A percentile compares a stretch with the other conserved stretches of the same genome.
Evolutionary conservation across 2,888 invertebrate genomes (phyloP).

Genomic region (Bibio marci): DNA sequence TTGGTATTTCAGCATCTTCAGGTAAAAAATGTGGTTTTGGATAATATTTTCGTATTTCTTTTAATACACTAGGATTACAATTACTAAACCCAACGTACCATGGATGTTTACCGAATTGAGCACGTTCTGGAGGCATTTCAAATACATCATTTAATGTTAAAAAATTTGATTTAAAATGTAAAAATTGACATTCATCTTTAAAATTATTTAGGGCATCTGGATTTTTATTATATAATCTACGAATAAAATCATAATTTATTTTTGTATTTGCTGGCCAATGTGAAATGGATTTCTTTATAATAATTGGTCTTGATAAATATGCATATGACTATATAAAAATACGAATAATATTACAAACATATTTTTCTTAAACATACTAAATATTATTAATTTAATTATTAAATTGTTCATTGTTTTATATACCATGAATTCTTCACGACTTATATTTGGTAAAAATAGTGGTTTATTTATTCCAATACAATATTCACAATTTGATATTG

Average conservation of each 20-base stretch:
- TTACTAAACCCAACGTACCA: constrained; percentile 93
- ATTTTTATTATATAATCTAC: constrained; percentile 46
- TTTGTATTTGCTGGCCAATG: constrained; percentile 60
- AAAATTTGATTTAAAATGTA: constrained; percentile 71
- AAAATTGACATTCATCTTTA: constrained; percentile 70
- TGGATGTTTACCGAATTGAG: constrained; percentile 44
- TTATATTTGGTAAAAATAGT: constrained; percentile 47
- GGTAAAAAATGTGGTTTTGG: constrained; percentile 72
- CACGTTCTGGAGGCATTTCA: constrained; percentile 48
- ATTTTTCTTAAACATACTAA: not conserved
- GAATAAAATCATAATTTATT: constrained; percentile 50
- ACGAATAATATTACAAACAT: not conserved
- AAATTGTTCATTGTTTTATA: not conserved
- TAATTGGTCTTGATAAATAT: constrained; percentile 62
- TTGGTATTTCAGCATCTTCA: constrained; percentile 71
- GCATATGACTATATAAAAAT: constrained; percentile 41
- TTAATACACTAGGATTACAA: constrained; percentile 65
- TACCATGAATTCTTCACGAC: constrained; percentile 47
- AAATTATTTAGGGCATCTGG: constrained; percentile 55
- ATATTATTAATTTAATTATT: not conserved
- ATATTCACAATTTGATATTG: constrained; percentile 58
- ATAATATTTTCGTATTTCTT: constrained; percentile 58
- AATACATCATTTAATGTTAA: constrained; percentile 61
- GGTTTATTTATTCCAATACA: constrained; percentile 42
- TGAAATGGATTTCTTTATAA: constrained; percentile 55